phyloP scores from a whole-genome alignment of 2,888 invertebrate genomes.

The Microplitis deprimator region DNA sequence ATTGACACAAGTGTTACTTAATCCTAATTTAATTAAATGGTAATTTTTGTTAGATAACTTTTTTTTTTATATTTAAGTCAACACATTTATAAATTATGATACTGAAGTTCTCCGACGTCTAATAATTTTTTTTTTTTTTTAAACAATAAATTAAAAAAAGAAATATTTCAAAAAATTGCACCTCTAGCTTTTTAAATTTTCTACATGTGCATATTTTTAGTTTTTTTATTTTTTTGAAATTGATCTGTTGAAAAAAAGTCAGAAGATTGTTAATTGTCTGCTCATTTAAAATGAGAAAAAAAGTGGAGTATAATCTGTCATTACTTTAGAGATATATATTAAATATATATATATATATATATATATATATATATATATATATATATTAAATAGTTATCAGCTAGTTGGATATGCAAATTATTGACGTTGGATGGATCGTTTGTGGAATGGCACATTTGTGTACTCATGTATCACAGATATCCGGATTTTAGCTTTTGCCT shows the following conservation, averaged over 20 bases:
- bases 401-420: slow-evolving; percentile 29
- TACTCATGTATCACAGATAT: slow-evolving; percentile 34
- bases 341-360: no score
- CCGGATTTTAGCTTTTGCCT: slow-evolving; percentile 13
- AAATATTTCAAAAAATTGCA: no score
- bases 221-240: no score
- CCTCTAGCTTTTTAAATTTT: no score
- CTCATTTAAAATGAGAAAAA: not conserved
- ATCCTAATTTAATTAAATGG: not conserved
- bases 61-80: not conserved
- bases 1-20: no score
- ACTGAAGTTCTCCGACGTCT: no score
- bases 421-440: slow-evolving; percentile 31
- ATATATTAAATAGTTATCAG: slow-evolving; percentile 29
- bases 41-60: not conserved
- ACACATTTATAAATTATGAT: not conserved
- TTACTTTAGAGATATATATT: slow-evolving; percentile 4
- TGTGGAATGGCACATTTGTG: slow-evolving; percentile 26
- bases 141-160: no score
- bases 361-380: no score
- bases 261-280: no score
- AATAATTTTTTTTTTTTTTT: no score
- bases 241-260: no score
- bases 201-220: no score
- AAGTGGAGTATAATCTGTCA: not conserved